These are phyloP conservation scores for Florisuga fusca DNA, from an alignment of 2,797 vertebrate genomes.

Conservation along the genomic window DNA sequence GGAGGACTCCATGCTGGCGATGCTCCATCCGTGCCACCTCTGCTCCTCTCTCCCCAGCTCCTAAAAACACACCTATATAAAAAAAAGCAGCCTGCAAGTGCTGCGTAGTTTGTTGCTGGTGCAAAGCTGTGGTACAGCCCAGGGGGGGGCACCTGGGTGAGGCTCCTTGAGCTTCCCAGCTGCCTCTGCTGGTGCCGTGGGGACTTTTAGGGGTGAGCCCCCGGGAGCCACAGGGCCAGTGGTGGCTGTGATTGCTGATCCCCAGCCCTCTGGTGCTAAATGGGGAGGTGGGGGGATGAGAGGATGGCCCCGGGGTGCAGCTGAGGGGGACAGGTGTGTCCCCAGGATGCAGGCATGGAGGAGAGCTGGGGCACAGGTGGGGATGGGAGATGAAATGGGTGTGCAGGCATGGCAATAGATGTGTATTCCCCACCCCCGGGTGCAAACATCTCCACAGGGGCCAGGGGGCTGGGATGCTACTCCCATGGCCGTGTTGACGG, in stretches of 20 bases:
- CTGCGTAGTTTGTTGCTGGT: background rate
- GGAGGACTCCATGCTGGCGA: rapidly evolving
- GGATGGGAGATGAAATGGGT: rapidly evolving
- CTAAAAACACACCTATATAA: background rate
- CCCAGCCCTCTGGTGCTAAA: background rate
- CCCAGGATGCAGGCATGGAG: no score
- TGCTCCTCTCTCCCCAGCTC: background rate
- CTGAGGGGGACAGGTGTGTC: background rate
- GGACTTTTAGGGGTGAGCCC: background rate
- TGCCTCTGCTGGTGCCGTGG: rapidly evolving
- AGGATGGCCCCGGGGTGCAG: background rate
- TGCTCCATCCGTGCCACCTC: background rate
- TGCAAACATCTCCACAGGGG: background rate
- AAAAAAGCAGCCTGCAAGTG: background rate
- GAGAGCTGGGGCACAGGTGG: background rate
- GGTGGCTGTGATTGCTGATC: background rate
- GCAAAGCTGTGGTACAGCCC: background rate
- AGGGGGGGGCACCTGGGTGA: rapidly evolving
- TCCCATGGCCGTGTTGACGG: background rate
- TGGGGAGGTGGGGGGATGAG: rapidly evolving
- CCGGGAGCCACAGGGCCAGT: rapidly evolving
- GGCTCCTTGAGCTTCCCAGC: rapidly evolving
- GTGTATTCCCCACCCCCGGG: no score
- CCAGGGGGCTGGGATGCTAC: background rate
- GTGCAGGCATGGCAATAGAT: background rate